A percentile compares a stretch with the other conserved stretches of the same genome.
phyloP scores from a whole-genome alignment of 2,113 vertebrate species.

The Phylloscopus trochilus region DNA sequence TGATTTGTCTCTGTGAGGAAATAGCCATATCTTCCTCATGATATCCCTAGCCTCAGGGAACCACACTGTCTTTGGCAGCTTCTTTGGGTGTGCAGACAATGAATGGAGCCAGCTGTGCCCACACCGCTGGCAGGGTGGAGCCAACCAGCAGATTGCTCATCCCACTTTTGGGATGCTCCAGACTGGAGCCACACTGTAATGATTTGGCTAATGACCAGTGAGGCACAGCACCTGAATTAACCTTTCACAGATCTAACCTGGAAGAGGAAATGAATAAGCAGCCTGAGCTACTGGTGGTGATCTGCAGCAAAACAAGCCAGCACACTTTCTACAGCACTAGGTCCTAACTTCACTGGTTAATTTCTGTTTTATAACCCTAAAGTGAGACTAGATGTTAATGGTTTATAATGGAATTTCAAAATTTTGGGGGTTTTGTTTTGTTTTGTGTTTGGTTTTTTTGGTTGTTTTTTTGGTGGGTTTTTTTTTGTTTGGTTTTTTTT shows the following conservation, averaged over 20 bases:
- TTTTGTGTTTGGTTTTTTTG: fast-evolving
- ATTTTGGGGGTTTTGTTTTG: too few relatives aligned
- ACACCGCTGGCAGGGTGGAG: neutral
- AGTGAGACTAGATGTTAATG: neutral
- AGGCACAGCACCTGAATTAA: neutral
- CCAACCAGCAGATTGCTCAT: neutral
- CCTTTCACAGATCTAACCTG: neutral
- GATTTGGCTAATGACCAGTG: neutral
- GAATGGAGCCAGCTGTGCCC: neutral
- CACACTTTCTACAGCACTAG: neutral
- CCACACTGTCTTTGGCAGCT: neutral
- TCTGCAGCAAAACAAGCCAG: neutral
- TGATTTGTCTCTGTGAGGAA: neutral
- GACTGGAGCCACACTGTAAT: neutral
- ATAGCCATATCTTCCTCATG: neutral
- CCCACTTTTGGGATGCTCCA: neutral
- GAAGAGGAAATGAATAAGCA: neutral
- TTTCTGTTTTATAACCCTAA: neutral
- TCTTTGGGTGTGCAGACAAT: neutral
- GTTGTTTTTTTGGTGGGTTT: too few relatives aligned
- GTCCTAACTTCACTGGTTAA: neutral
- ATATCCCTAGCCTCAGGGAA: neutral
- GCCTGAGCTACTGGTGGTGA: neutral
- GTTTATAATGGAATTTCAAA: neutral
- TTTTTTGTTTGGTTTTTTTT: too few relatives aligned